Conservation (phyloP, 2,113 vertebrate genomes). For the Murina feae region DNA sequence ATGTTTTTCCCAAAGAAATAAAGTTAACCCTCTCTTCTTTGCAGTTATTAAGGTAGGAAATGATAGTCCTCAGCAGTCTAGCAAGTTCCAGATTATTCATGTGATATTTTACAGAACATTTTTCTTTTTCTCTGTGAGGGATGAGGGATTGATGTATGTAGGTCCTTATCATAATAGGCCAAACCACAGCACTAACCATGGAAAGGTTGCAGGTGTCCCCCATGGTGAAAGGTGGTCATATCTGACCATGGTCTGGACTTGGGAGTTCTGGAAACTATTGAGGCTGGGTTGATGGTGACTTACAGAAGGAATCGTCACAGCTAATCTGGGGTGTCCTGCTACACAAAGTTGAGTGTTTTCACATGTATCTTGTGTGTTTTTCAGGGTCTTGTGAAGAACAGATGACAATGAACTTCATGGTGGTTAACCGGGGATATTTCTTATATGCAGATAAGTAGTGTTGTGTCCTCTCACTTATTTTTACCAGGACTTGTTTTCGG, state of each 20-base stretch:
- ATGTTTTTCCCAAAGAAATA: too few relatives aligned
- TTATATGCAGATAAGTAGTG: too few relatives aligned
- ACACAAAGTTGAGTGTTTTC: too few relatives aligned
- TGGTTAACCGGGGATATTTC: too few relatives aligned
- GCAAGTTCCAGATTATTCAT: not conserved
- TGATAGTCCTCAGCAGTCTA: not conserved
- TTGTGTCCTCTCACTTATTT: too few relatives aligned
- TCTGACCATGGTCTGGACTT: too few relatives aligned
- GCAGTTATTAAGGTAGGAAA: not conserved
- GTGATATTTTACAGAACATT: not conserved
- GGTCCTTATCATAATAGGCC: not conserved
- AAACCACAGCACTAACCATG: not conserved
- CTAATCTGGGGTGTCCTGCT: too few relatives aligned
- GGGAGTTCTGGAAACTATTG: too few relatives aligned
- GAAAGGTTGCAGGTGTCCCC: not conserved
- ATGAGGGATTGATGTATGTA: not conserved
- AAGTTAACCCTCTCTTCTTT: not conserved
- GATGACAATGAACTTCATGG: not conserved
- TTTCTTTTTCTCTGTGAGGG: not conserved
- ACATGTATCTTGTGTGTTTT: too few relatives aligned
- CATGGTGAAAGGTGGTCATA: fast-evolving
- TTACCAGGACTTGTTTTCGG: too few relatives aligned
- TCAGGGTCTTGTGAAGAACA: not conserved
- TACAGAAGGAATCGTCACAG: too few relatives aligned
- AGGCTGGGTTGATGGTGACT: too few relatives aligned